phyloP scores from a whole-genome alignment of 2,113 vertebrate species.

The Coracopsis vasa region DNA sequence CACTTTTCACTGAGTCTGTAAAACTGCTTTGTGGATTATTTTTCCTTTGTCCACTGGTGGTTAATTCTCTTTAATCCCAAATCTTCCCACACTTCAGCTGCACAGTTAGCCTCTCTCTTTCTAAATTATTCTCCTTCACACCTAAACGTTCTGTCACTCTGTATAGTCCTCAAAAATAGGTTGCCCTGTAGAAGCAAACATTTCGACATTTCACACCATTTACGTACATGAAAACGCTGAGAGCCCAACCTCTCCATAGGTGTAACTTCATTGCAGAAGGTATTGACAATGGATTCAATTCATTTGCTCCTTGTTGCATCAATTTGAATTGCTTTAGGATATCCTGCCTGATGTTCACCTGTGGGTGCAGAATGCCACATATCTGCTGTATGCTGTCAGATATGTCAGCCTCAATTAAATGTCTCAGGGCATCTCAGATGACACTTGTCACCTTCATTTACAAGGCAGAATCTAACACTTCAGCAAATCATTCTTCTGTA shows the following conservation, averaged over 20 bases:
- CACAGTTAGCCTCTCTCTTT: not conserved
- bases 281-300: conserved; percentile 3
- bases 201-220: not conserved
- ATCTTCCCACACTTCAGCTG: not conserved
- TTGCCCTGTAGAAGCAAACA: not conserved
- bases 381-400: not conserved
- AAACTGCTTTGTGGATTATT: conserved; percentile 32
- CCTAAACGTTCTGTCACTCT: not conserved
- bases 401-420: not conserved
- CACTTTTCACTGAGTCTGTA: not conserved
- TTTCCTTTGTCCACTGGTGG: not conserved
- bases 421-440: not conserved
- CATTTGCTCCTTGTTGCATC: not conserved
- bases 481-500: not conserved
- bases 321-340: not conserved
- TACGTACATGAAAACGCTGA: not conserved
- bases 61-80: conserved; percentile 30
- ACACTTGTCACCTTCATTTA: not conserved
- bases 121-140: not conserved
- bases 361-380: not conserved
- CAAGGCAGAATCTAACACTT: not conserved
- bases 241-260: not conserved
- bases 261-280: not conserved
- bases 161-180: not conserved
- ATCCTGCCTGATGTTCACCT: not conserved